These are phyloP conservation scores for Himalopsyche tibetana DNA, from an alignment of 2,888 invertebrate species.

Conservation along the genomic window DNA sequence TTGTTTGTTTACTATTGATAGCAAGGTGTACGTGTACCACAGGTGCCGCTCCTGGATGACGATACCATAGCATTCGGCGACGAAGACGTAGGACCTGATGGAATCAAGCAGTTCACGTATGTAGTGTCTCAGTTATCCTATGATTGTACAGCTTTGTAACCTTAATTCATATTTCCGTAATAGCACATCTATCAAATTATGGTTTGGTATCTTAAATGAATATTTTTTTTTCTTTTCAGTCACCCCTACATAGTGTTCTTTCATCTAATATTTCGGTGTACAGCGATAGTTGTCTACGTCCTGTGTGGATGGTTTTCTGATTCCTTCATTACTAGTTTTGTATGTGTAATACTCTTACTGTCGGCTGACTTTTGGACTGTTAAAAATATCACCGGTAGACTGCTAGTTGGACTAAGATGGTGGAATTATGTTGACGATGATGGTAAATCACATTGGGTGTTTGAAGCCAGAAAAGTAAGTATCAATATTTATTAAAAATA, in stretches of 20 bases:
- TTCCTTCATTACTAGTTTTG: slow-evolving; percentile 97
- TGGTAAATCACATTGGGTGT: slow-evolving; percentile 98
- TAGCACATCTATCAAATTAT: not conserved
- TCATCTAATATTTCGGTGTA: slow-evolving; percentile 91
- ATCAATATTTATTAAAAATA: not conserved
- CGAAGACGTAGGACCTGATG: slow-evolving; percentile 81
- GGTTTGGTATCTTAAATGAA: not conserved
- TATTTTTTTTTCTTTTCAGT: slow-evolving; percentile 75
- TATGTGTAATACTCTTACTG: slow-evolving; percentile 90
- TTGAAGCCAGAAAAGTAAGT: slow-evolving; percentile 92
- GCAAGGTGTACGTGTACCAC: slow-evolving; percentile 78
- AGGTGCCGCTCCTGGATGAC: slow-evolving; percentile 91
- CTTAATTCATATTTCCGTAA: too few species aligned
- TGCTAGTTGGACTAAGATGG: slow-evolving; percentile 97
- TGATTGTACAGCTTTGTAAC: too few species aligned
- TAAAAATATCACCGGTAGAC: slow-evolving; percentile 95
- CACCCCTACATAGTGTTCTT: slow-evolving; percentile 96
- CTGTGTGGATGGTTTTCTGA: slow-evolving; percentile 93
- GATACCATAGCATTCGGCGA: slow-evolving; percentile 92
- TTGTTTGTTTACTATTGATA: slow-evolving; percentile 58
- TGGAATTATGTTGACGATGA: slow-evolving; percentile 99
- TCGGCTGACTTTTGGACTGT: slow-evolving; percentile 99
- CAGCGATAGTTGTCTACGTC: slow-evolving; percentile 91
- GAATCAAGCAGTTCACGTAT: slow-evolving; percentile 71
- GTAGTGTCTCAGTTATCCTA: slow-evolving; percentile 13